Evolutionary conservation across 2,797 vertebrate genomes (phyloP), one percentile per base, ranked within the genome.

Genomic region (Microchirus variegatus): DNA sequence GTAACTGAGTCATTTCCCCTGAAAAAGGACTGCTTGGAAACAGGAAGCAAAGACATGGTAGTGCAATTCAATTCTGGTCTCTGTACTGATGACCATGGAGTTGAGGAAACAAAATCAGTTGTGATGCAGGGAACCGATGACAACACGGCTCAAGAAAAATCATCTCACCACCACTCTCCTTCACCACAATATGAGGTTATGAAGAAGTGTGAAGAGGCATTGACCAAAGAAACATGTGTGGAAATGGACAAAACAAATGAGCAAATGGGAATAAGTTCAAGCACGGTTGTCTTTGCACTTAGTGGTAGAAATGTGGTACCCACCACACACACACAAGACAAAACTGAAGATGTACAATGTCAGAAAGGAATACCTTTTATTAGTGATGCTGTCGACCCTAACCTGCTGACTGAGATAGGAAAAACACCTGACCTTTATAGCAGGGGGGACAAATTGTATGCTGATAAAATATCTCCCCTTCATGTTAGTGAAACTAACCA

Each of bases 201-300:
- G 38, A 26, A 72, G 54, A 46, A 6, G 1, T 9, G 10, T 56
- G 53, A 59, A 48, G 43, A 47, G 8, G 15, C 42, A 61, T 3
- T 55, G n/a, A 14, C 53, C 15, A 42, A 59, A 62, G 36, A 70
- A 63, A 45, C 4, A 0, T 5, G 56, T 61, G 2, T 54, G 2
- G 56, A 48, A 46, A 36, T 31, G 5, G 4, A 61, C 9, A 4
- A 42, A 57, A 52, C 46, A 58, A 59, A 43, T 7, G 31, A 62
- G n/a, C 45, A 7, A 42, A 9, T 44, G 5, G 65, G 65, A 50
- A 81, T 63, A 18, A 43, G 22, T 43, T 16, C 14, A 15, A 26
- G 5, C 59, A 16, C 10, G 15, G 19, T 59, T 67, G 42, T 67
- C 40, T 76, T 70, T 65, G 67, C 64, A 63, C 73, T 82, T 22